Evolutionary conservation across 2,797 vertebrate genomes (phyloP), one percentile per base, ranked within the genome.

Genomic region (Chromobotia macracanthus): DNA sequence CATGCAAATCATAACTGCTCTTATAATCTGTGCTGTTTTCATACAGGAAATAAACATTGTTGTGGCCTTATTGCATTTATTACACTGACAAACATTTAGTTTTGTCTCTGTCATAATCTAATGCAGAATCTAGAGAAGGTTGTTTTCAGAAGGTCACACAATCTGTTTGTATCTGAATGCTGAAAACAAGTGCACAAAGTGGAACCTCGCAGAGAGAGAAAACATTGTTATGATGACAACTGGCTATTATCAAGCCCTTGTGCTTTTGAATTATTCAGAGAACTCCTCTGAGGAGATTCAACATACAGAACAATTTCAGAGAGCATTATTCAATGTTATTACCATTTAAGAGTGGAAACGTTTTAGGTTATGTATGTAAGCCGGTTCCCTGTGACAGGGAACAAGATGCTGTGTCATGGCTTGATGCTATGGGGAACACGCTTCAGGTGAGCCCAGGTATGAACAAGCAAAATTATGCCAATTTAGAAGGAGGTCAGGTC

Each of bases 211-310:
- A 13, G 18, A 69, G 56, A 16, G 53, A 51, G 48, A 70, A 31
- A 61, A n/a, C 50, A 28, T 66, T 69, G 56, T 18, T 78, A 75
- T 61, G 79, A 79, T 31, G 23, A 44, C 71, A 61, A 64, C 64
- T 18, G 21, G 31, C 46, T 28, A 25, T 79, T 72, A 79, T 80
- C 80, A 74, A 75, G 67, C 19, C 15, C 53, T 61, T 56, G 23
- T 82, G 18, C 70, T 79, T 35, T 28, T 83, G 77, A 78, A 86
- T 80, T 75, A 85, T 84, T 80, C 58, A 73, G 25, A 80, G 65
- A 41, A 70, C 74, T 23, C 50, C 67, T n/a, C 55, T 51, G 41
- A 44, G 46, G 61, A 60, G 16, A 66, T 60, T 68, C 21, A 46
- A 68, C 64, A 58, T 68, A 58, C 56, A 58, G 8, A 55, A 55